phyloP scores from a whole-genome alignment of 2,113 vertebrate genomes.

The Mobula birostris region DNA sequence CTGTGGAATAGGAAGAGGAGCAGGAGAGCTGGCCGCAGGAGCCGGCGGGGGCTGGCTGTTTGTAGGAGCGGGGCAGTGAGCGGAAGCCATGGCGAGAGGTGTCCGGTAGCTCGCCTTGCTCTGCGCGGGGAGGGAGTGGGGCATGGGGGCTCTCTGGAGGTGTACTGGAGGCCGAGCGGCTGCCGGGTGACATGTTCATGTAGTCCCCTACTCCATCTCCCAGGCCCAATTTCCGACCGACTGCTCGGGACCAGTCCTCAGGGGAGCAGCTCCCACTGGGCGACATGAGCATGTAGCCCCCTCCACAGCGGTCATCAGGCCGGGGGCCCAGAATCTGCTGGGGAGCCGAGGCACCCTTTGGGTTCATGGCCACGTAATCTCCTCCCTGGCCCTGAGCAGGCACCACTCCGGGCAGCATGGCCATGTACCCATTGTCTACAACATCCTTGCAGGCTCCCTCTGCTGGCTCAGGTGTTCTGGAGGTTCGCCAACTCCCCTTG shows the following conservation, averaged over 20 bases:
- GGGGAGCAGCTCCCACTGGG: constrained; percentile 65
- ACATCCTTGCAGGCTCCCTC: neutral
- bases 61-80: constrained; percentile 62
- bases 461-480: constrained; percentile 41
- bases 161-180: constrained; percentile 54
- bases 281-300: constrained; percentile 71
- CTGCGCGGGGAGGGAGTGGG: constrained; percentile 41
- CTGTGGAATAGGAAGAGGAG: constrained; percentile 67
- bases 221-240: constrained; percentile 38
- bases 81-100: constrained; percentile 48
- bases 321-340: constrained; percentile 52
- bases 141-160: constrained; percentile 48
- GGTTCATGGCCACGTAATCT: constrained; percentile 69
- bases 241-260: constrained; percentile 54
- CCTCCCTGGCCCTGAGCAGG: constrained; percentile 45
- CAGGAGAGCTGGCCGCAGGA: constrained; percentile 55
- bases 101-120: constrained; percentile 60
- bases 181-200: constrained; percentile 71
- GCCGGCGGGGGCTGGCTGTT: constrained; percentile 50
- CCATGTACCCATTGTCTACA: constrained; percentile 63
- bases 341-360: constrained; percentile 62
- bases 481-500: constrained; percentile 55
- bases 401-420: constrained; percentile 63
- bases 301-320: constrained; percentile 41
- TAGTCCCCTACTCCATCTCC: constrained; percentile 65